Evolutionary conservation across 2,797 vertebrate species (phyloP).

Genomic region (Hydrophis major): DNA sequence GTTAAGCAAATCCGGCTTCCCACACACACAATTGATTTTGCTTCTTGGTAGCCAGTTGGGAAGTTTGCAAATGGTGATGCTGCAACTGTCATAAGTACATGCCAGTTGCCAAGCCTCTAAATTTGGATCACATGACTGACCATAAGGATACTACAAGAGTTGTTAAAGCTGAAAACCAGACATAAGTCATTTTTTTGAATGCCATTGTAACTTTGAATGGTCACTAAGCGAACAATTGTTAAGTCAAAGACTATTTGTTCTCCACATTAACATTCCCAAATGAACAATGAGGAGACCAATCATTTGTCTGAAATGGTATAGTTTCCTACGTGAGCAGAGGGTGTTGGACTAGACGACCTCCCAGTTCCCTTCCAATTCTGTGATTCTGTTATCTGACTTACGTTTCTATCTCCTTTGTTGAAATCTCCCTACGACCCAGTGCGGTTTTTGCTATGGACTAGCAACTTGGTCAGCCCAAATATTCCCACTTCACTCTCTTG

Average conservation of each 20-base stretch:
- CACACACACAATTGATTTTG: not conserved
- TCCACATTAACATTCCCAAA: not conserved
- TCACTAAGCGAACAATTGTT: not conserved
- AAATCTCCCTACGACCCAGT: too few relatives aligned
- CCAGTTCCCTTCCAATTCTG: not conserved
- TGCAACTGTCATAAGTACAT: not conserved
- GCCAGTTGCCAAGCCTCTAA: not conserved
- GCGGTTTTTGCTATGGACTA: not conserved
- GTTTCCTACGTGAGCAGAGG: not conserved
- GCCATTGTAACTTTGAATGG: not conserved
- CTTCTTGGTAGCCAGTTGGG: not conserved
- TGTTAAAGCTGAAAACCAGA: not conserved
- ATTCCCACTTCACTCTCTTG: not conserved
- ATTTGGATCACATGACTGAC: not conserved
- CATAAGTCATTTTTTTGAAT: not conserved
- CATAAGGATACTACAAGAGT: not conserved
- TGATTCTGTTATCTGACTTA: not conserved
- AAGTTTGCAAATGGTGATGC: not conserved
- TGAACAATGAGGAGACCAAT: not conserved
- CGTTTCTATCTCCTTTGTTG: too few relatives aligned
- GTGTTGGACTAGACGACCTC: not conserved
- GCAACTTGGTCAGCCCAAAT: not conserved
- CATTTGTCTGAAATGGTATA: not conserved
- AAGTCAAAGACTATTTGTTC: not conserved
- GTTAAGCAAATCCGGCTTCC: not conserved